Base-by-base conservation (phyloP, 2,113 vertebrate genomes). In the Papio anubis region DNA sequence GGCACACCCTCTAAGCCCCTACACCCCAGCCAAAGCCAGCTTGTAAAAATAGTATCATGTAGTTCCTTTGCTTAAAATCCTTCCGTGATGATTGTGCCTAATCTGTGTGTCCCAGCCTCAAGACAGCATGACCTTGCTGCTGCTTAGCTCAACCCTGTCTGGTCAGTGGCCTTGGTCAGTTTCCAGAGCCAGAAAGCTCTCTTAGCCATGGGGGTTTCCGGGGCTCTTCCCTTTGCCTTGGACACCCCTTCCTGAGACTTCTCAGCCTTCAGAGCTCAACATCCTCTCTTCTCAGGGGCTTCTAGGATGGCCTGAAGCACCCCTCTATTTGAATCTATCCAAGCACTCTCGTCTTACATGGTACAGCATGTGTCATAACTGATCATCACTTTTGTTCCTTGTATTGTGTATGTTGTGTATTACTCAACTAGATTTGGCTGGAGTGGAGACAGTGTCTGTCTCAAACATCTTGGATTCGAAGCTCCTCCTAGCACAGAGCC, bases 21-120 rank as follows among this genome's bases (percentile, higher is more conserved):
- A 43, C 17, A 2, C 70, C 27, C 1, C 13, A 43, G 25, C 61
- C 50, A 43, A 6, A 38, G 25, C 48, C 35, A 40, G 6, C 23
- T 17, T 85, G 30, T 75, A 40, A 35, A 27, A 43, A n/a, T 10
- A 7, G 9, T 72, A 23, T 45, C 1, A 5, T 40, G 66, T 64
- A 35, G 35, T 35, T 48, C n/a, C 45, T 12, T 73, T 9, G 0
- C 50, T 55, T 55, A 13, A 38, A 88, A 79, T 59, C 7, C 38
- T 59, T 72, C 61, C 3, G 0, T 38, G 7, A 6, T n/a, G 30
- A 45, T 14, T 23, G 6, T 79, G 83, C 30, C 23, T 14, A 82
- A 38, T 61, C 50, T 23, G 30, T 2, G 21, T 68, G 82, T 30
- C 4, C 14, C 14, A 1, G 5, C 0, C 10, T 8, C 6, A 4